These are phyloP conservation scores for Otus scops DNA, from an alignment of 2,797 vertebrate species.

Conservation along the genomic window DNA sequence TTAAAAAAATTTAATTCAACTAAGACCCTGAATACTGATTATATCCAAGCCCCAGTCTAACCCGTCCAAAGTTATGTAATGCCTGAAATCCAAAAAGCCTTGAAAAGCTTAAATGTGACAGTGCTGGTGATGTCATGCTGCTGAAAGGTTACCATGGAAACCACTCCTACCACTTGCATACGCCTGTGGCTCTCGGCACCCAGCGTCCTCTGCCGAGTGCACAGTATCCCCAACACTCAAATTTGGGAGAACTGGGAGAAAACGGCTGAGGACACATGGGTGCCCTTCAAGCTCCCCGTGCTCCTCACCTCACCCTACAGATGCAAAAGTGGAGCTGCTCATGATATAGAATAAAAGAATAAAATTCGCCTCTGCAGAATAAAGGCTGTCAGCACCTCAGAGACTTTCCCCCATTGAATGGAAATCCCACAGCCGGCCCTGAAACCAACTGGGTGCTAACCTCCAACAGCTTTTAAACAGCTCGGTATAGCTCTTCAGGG, in stretches of 20 bases:
- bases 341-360: too few species aligned
- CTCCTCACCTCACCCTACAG: accelerated
- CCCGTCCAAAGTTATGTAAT: constrained; percentile 24
- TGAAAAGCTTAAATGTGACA: constrained; percentile 41
- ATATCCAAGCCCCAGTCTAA: constrained; percentile 47
- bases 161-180: background rate
- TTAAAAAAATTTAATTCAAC: constrained; percentile 11
- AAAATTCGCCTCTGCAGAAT: background rate
- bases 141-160: constrained; percentile 63
- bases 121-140: constrained; percentile 9
- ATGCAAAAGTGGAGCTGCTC: too few species aligned
- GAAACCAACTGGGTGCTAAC: accelerated
- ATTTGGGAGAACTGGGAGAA: background rate
- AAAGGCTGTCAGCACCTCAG: background rate
- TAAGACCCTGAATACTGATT: constrained; percentile 38
- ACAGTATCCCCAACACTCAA: background rate
- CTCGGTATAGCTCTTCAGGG: accelerated
- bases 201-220: background rate
- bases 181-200: background rate
- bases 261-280: accelerated
- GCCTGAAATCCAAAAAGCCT: constrained; percentile 48
- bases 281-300: background rate
- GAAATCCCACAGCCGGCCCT: accelerated
- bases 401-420: accelerated
- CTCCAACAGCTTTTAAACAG: background rate